phyloP scores from a whole-genome alignment of 2,888 invertebrate species.

The Caenorhabditis wallacei region DNA sequence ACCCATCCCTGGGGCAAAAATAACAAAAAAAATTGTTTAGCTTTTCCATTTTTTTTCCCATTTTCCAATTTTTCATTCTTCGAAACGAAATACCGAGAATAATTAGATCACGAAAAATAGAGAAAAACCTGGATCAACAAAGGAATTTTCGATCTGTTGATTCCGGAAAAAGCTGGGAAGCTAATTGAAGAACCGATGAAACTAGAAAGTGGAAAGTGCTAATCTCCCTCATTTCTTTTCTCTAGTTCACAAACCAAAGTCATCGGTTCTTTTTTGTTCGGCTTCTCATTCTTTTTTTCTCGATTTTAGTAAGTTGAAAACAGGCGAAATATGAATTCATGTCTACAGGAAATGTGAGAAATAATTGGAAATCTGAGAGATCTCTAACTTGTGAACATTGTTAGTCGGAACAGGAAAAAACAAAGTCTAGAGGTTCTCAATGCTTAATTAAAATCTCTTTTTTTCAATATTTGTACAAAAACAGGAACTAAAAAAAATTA shows the following conservation, averaged over 20 bases:
- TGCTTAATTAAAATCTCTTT: neutral
- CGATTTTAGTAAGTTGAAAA: constrained; percentile 12
- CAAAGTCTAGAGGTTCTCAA: neutral
- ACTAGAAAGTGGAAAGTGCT: constrained; percentile 1
- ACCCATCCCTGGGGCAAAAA: constrained; percentile 4
- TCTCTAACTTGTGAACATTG: constrained; percentile 23
- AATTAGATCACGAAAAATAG: constrained; percentile 22
- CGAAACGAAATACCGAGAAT: constrained; percentile 18
- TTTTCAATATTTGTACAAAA: neutral
- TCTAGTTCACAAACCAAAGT: constrained; percentile 15
- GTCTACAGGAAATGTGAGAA: constrained; percentile 8
- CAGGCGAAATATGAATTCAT: constrained; percentile 6
- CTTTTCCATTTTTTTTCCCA: constrained; percentile 7
- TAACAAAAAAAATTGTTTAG: constrained; percentile 27
- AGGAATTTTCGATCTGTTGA: no score
- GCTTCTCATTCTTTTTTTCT: constrained; percentile 24
- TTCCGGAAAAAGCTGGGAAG: neutral
- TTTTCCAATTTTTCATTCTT: constrained; percentile 17
- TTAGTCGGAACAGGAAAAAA: neutral
- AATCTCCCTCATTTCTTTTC: neutral
- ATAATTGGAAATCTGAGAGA: constrained; percentile 23
- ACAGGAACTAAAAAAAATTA: neutral
- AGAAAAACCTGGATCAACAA: neutral
- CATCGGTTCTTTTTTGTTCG: constrained; percentile 13
- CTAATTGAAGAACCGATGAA: constrained; percentile 9